A percentile compares a stretch with the other conserved stretches of the same genome.
These are phyloP conservation scores for Acanthiza pusilla DNA, from an alignment of 2,797 vertebrate genomes.

Conservation along the genomic window DNA sequence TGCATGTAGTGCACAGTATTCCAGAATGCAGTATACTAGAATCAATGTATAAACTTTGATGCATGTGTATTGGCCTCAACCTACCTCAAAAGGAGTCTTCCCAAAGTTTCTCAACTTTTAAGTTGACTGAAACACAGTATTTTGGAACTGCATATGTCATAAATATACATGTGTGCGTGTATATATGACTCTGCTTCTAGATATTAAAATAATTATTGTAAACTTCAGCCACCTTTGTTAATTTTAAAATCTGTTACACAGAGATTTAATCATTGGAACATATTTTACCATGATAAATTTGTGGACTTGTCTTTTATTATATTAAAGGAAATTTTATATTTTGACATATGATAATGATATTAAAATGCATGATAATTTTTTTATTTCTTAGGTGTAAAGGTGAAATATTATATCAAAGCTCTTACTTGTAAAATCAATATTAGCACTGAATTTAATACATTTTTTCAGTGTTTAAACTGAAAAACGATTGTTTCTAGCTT, in stretches of 20 bases:
- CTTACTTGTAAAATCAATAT: neutral
- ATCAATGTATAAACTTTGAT: neutral
- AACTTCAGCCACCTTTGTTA: neutral
- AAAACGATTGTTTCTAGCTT: neutral
- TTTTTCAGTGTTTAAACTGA: neutral
- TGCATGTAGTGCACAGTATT: neutral
- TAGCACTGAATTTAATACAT: neutral
- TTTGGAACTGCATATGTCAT: neutral
- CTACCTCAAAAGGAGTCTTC: neutral
- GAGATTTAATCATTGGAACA: neutral
- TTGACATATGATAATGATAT: neutral
- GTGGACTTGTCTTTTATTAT: neutral
- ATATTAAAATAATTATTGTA: neutral
- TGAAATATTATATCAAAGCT: neutral
- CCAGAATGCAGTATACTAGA: neutral
- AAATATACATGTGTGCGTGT: neutral
- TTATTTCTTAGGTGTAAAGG: neutral
- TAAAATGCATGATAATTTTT: neutral
- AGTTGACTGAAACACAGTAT: neutral
- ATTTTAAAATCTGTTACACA: neutral
- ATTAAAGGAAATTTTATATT: neutral
- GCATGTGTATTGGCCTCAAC: neutral
- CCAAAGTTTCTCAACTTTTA: neutral
- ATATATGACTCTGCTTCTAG: neutral
- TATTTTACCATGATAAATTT: neutral